Percentiles rank a stretch among this genome's conserved stretches.
Evolutionary conservation across 1,140 invertebrate species (phyloP).

Genomic region (Drosophila varians): DNA sequence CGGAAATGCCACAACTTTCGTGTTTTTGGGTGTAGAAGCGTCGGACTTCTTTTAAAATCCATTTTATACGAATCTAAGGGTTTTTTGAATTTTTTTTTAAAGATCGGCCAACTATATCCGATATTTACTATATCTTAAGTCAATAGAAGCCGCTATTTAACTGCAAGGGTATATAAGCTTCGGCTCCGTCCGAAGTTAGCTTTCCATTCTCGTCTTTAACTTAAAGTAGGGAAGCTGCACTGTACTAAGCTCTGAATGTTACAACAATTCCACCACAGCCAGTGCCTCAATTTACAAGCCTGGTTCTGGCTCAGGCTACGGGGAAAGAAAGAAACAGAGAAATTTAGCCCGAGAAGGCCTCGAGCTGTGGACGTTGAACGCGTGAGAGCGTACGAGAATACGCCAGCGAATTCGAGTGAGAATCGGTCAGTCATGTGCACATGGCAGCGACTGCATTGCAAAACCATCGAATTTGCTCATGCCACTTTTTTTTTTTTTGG

Average conservation of each 20-base stretch:
- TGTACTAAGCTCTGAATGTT: neutral
- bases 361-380: constrained; percentile 18
- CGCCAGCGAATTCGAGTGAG: constrained; percentile 14
- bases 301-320: constrained; percentile 9
- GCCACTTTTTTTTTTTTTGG: constrained; percentile 37
- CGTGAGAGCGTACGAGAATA: constrained; percentile 20
- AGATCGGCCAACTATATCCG: too few relatives aligned
- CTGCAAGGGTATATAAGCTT: too few relatives aligned
- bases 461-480: constrained; percentile 40
- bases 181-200: too few relatives aligned
- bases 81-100: too few relatives aligned
- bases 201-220: too few relatives aligned
- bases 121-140: too few relatives aligned
- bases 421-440: constrained; percentile 39
- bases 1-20: too few relatives aligned
- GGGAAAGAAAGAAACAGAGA: constrained; percentile 8
- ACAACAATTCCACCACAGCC: neutral
- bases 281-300: constrained; percentile 36
- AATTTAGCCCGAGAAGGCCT: constrained; percentile 3
- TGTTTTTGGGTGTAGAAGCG: too few relatives aligned
- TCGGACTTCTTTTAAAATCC: too few relatives aligned
- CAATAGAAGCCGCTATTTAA: too few relatives aligned
- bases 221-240: neutral
- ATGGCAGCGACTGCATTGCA: constrained; percentile 28
- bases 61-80: too few relatives aligned